Base-by-base conservation (phyloP, 2,888 invertebrate genomes). In the Shargacucullia verbasci region DNA sequence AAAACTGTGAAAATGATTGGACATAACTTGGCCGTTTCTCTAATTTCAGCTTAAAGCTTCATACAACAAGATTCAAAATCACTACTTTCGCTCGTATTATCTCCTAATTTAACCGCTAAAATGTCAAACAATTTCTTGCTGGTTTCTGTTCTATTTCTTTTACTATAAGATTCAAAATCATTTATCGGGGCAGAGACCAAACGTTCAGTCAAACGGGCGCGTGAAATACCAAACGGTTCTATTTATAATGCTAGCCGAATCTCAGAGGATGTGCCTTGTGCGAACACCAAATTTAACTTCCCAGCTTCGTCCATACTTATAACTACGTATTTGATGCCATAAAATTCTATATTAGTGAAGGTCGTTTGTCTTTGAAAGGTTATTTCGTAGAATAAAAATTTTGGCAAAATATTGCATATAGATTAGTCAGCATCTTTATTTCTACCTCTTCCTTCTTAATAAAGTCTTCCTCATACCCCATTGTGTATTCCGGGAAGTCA, bases 191-290 rank as follows among this genome's bases (percentile, higher is more conserved):
- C n/a, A 13, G 38, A 14, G 15, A 38, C 47, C 38, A 27, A 61
- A 43, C 52, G 57, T 73, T 49, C 61, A 70, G 61, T 73, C 43
- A 56, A 70, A 54, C 61, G 69, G 73, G 66, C 77, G 79, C 70
- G 77, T 81, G 78, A 78, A 81, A 78, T 74, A 71, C 75, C 84
- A 82, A 80, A 73, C 76, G 74, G 34, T 58, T 73, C 81, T 84
- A 85, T 84, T 81, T 82, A 79, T 83, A 84, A 73, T 60, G 31
- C 47, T 69, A 53, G 72, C 74, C 76, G 73, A 66, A 80, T 81
- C 65, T 79, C 65, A 47, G 75, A 78, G 74, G 79, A 81, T 78
- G 60, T 66, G 60, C 62, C 67, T 65, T 62, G 54, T 59, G 71
- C 77, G 61, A 79, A 76, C 74, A 73, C 79, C 67, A 73, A 83